A percentile compares a stretch with the other conserved stretches of the same genome.
Conservation (phyloP, 2,888 invertebrate genomes). For the Tipula confusa region DNA sequence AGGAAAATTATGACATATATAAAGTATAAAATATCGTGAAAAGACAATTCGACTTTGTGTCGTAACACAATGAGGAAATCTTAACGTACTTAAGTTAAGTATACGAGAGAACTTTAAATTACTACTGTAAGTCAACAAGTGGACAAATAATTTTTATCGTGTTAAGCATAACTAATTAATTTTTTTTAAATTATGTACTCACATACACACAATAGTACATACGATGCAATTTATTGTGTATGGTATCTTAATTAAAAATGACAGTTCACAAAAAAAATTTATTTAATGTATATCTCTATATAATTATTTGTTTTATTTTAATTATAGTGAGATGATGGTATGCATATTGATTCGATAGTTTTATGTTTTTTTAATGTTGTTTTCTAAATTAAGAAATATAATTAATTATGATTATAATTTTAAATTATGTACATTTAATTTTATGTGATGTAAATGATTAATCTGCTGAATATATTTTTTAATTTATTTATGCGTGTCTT, state of each 20-base stretch:
- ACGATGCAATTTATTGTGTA: constrained; percentile 27
- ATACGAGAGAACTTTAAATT: background rate
- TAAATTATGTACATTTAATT: background rate
- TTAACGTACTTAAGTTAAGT: background rate
- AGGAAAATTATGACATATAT: background rate
- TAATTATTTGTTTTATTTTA: background rate
- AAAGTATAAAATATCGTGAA: background rate
- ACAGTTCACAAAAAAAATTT: constrained; percentile 1
- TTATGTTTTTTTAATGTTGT: background rate
- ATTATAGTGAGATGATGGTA: constrained; percentile 14
- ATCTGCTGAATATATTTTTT: background rate
- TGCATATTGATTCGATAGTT: constrained; percentile 28
- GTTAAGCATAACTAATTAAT: constrained; percentile 30
- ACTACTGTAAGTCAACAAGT: background rate
- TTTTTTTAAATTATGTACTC: constrained; percentile 13
- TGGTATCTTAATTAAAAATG: constrained; percentile 28
- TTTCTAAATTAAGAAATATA: background rate
- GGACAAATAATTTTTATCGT: background rate
- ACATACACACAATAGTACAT: background rate
- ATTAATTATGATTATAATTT: background rate
- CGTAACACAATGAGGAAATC: background rate
- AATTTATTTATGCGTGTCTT: too few relatives aligned
- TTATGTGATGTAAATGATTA: background rate
- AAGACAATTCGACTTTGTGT: too few relatives aligned
- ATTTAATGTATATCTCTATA: background rate